Percentiles rank a stretch among this genome's conserved stretches.
Conservation (phyloP, 2,113 vertebrate species). For the Mixornis gularis region DNA sequence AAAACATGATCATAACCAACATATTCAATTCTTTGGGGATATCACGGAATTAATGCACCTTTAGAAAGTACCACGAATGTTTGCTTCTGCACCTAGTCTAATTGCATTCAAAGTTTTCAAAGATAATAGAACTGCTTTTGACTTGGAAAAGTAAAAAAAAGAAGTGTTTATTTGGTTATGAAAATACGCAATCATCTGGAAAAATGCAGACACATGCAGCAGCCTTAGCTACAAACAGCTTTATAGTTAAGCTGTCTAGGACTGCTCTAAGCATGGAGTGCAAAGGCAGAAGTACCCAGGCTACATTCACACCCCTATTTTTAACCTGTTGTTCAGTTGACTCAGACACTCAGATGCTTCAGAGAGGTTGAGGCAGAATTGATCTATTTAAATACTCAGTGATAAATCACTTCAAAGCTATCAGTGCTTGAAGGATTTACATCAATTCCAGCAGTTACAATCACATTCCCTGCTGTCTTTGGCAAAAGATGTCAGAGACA, state of each 20-base stretch:
- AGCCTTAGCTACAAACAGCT: neutral
- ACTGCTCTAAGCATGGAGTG: neutral
- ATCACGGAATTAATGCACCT: neutral
- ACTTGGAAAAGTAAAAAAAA: neutral
- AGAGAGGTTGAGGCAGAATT: neutral
- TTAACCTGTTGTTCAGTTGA: neutral
- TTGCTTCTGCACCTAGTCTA: neutral
- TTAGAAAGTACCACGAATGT: neutral
- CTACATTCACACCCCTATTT: neutral
- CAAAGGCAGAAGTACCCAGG: neutral
- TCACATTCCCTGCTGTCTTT: neutral
- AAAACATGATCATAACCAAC: neutral
- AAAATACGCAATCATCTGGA: neutral
- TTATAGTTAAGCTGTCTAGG: neutral
- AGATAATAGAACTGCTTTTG: neutral
- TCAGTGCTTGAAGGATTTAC: slow-evolving; percentile 16
- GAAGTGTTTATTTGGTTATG: neutral
- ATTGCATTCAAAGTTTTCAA: neutral
- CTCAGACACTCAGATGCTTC: neutral
- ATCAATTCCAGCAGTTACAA: neutral
- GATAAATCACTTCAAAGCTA: slow-evolving; percentile 25
- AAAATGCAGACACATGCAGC: neutral
- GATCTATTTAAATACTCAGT: neutral
- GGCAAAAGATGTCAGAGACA: slow-evolving; percentile 14
- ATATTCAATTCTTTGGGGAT: neutral